A percentile compares a stretch with the other conserved stretches of the same genome.
Evolutionary conservation across 2,113 vertebrate genomes (phyloP).

Genomic region (Sapajus apella): DNA sequence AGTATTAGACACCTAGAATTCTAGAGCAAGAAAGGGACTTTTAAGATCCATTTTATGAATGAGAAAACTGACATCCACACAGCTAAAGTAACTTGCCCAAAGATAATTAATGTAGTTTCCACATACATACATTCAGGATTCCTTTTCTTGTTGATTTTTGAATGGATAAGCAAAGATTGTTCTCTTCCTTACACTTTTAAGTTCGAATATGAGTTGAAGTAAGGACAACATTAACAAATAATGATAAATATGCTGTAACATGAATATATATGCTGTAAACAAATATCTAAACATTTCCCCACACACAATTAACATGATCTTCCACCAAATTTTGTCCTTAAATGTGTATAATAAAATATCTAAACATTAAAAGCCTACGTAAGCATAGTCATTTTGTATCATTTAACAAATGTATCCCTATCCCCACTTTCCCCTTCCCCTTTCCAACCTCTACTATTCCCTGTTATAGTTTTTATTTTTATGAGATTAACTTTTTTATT

Average conservation of each 20-base stretch:
- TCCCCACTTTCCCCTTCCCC: background rate
- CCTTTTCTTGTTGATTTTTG: slow-evolving; percentile 14
- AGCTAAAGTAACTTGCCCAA: background rate
- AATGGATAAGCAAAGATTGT: background rate
- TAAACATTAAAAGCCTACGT: background rate
- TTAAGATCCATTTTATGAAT: background rate
- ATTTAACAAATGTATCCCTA: background rate
- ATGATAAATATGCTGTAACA: background rate
- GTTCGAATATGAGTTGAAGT: slow-evolving; percentile 30
- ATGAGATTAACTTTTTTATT: background rate
- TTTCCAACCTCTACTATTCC: background rate
- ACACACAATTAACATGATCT: background rate
- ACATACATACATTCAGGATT: background rate
- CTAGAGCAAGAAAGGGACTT: background rate
- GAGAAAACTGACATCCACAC: slow-evolving; percentile 2
- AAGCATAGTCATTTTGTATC: background rate
- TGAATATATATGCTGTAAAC: slow-evolving; percentile 9
- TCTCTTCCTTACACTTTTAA: slow-evolving; percentile 40
- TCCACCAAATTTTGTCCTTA: background rate
- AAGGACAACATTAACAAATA: slow-evolving; percentile 41
- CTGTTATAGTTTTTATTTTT: background rate
- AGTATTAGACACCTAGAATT: background rate
- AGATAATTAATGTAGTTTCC: slow-evolving; percentile 1
- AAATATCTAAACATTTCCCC: background rate
- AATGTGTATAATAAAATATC: background rate